These are phyloP conservation scores for Scomberomorus guttatus DNA, from an alignment of 2,797 vertebrate species.

Conservation along the genomic window DNA sequence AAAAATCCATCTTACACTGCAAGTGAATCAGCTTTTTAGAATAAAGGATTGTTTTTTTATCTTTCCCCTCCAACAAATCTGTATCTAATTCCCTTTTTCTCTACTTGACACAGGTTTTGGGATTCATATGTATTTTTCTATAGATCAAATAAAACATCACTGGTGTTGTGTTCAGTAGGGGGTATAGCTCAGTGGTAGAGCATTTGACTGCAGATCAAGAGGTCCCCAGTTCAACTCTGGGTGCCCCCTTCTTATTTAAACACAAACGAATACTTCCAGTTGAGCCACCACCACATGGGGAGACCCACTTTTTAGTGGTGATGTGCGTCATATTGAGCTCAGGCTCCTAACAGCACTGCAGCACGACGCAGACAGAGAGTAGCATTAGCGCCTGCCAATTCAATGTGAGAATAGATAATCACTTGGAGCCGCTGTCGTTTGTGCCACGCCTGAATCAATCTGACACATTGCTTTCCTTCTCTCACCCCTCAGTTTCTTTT, in stretches of 20 bases:
- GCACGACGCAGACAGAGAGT: slow-evolving; percentile 30
- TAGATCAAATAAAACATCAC: not conserved
- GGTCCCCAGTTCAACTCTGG: slow-evolving; percentile 53
- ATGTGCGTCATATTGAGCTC: slow-evolving; percentile 42
- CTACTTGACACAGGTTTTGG: not conserved
- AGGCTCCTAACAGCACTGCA: slow-evolving; percentile 26
- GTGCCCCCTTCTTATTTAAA: not conserved
- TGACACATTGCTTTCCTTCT: slow-evolving; percentile 30
- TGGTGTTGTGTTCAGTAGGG: slow-evolving; percentile 5
- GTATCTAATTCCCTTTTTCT: not conserved
- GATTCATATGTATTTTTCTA: not conserved
- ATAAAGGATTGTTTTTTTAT: no score
- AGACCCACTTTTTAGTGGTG: slow-evolving; percentile 9
- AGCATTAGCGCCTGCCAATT: slow-evolving; percentile 61
- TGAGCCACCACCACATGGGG: no score
- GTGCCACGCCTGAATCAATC: slow-evolving; percentile 32
- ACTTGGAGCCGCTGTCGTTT: slow-evolving; percentile 30
- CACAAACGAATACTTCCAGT: not conserved
- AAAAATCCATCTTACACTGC: not conserved
- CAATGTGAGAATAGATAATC: slow-evolving; percentile 64
- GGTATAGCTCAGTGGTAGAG: slow-evolving; percentile 86
- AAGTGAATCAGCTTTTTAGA: not conserved
- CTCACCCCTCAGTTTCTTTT: not conserved
- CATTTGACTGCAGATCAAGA: slow-evolving; percentile 85
- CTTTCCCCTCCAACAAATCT: not conserved